Evolutionary conservation across 2,888 invertebrate species (phyloP), one percentile per base, ranked within the genome.

Genomic region (Tethea ocularis): DNA sequence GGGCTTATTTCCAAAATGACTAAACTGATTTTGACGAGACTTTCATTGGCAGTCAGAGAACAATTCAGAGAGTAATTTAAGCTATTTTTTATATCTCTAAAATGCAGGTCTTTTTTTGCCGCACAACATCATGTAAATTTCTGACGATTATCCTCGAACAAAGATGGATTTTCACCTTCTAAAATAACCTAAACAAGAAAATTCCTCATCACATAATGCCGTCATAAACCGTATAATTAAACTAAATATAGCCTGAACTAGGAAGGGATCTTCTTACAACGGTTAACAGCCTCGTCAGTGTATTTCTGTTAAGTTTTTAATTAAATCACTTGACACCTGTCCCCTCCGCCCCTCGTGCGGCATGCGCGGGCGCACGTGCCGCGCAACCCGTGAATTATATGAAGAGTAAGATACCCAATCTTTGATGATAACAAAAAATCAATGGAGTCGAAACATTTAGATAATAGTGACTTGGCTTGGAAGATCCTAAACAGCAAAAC

Each of bases 251-350:
- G 60, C 62, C 63, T 4, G 41, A 56, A 29, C 58, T 65, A 69
- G 72, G 80, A 78, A 78, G 77, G 72, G 72, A 72, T 65, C 68
- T 74, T 74, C 75, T 78, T 74, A 78, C 68, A 62, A 66, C 66
- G 68, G 71, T 69, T 73, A 74, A 71, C 75, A 73, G 68, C 69
- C 71, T 70, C 68, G 70, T 67, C 64, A 64, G 69, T 74, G 71
- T 66, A 63, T 71, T 78, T 75, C 76, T 81, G 80, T 79, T 71
- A 66, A 67, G 74, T 74, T 76, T 77, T 82, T 84, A 83, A 87
- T 87, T 84, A 86, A 86, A 85, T 89, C 88, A 82, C 71, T 89
- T 86, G 66, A 73, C 89, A 89, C 89, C 88, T 89, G 88, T 82
- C 80, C 70, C 71, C 65, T 59, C 51, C 59, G 52, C 62, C 60